Base-by-base conservation (phyloP, 1,140 invertebrate species). In the Semibalanus balanoides region DNA sequence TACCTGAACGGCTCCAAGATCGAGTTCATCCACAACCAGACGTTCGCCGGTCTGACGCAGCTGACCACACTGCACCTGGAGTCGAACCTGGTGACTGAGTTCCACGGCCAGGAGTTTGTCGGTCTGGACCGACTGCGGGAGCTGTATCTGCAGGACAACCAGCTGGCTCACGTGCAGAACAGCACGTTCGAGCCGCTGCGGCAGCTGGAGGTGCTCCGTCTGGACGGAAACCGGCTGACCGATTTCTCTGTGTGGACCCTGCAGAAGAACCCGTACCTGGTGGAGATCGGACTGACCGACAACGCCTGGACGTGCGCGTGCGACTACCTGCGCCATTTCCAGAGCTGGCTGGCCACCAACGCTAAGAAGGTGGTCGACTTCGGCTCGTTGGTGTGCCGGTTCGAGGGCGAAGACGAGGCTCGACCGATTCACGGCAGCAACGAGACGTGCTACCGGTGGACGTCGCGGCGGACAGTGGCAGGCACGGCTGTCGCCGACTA, bases 61-160 rank as follows among this genome's bases (percentile, higher is more conserved):
- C 85, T 97, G 74, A 88, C 92, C 85, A 88, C 89, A 69, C 85
- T 97, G 3, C 92, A 96, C 82, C 86, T 97, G 72, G 92, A 94
- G 80, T 89, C 94, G 81, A 97, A 97, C 84, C 87, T 88, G 74
- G 86, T 97, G 64, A 88, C 86, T 76, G 88, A 89, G 77, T 84
- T 97, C 19, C 90, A 92, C 78, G 94, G 94, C 22, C 94, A 90
- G 83, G 94, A 97, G 84, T 96, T 97, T 82, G 92, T 94, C 80
- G 90, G 93, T 82, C 83, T 96, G 29, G 87, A 87, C 14, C 89
- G 91, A 76, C 83, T 96, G 76, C 88, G 90, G 79, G 92, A 96
- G 83, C 86, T 97, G 0, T 93, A 95, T 82, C 84, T 97, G 78
- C 92, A 95, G 80, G 91, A 94, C 81, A 97, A 97, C 85, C 83